Evolutionary conservation across 2,113 vertebrate species (phyloP).

Genomic region (Hemichromis elongatus): DNA sequence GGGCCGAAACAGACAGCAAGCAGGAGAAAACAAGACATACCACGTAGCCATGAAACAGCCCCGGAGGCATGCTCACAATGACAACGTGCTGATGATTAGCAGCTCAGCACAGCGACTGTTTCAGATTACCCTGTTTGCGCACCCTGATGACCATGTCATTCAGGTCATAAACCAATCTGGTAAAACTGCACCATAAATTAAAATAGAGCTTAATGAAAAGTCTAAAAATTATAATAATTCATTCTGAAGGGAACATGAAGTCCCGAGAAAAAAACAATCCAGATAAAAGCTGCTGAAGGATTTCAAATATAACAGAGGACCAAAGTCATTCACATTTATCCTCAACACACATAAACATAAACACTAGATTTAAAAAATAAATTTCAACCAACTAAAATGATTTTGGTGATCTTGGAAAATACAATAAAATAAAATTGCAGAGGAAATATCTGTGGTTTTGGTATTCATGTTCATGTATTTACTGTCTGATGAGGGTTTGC

Average conservation of each 20-base stretch:
- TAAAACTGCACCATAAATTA: background rate
- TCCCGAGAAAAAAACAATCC: background rate
- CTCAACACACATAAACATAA: background rate
- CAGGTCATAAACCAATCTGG: background rate
- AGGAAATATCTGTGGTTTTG: background rate
- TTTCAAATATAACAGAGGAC: background rate
- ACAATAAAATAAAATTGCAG: background rate
- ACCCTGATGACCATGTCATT: background rate
- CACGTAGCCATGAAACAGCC: background rate
- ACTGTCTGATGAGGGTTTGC: background rate
- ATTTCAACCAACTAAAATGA: background rate
- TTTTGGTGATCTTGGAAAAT: background rate
- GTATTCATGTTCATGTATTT: accelerated
- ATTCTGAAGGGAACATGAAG: background rate
- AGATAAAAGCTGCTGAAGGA: background rate
- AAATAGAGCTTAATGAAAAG: background rate
- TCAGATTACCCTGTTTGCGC: background rate
- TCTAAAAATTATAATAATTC: background rate
- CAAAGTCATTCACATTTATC: background rate
- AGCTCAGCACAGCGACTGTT: background rate
- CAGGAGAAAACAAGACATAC: background rate
- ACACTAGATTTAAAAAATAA: accelerated
- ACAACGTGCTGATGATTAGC: background rate
- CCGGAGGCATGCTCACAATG: background rate
- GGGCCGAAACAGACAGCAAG: background rate